Percentiles rank a stretch among this genome's conserved stretches.
phyloP scores from a whole-genome alignment of 1,140 invertebrate genomes.

The Trinorchestia longiramus region DNA sequence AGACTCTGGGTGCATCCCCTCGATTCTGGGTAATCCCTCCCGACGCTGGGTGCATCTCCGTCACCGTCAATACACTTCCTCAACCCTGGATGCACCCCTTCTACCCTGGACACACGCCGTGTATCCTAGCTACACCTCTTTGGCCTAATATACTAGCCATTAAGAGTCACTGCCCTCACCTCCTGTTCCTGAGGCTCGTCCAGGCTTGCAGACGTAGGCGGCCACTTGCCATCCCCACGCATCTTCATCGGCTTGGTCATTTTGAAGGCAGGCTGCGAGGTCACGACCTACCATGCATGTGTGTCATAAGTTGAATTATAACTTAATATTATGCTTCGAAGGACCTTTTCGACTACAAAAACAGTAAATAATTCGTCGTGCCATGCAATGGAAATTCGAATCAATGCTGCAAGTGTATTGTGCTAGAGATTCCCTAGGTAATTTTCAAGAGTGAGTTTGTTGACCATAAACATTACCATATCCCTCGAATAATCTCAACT shows the following conservation, averaged over 20 bases:
- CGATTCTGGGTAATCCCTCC: too few species aligned
- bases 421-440: too few species aligned
- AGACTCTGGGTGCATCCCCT: too few species aligned
- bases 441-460: too few species aligned
- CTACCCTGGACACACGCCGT: not conserved
- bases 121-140: not conserved
- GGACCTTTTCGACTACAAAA: not conserved
- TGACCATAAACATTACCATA: too few species aligned
- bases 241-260: conserved; percentile 77
- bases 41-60: too few species aligned
- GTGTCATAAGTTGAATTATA: not conserved
- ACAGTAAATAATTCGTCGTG: not conserved
- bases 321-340: not conserved
- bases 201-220: conserved; percentile 78
- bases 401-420: not conserved
- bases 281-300: conserved; percentile 52
- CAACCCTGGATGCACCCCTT: too few species aligned
- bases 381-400: not conserved
- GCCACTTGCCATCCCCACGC: conserved; percentile 87
- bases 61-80: too few species aligned
- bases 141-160: too few species aligned
- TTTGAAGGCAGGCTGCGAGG: conserved; percentile 67
- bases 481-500: too few species aligned
- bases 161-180: conserved; percentile 69
- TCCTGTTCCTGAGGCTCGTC: conserved; percentile 81